Evolutionary conservation across 2,113 vertebrate genomes (phyloP).

Genomic region (Tragelaphus imberbis): DNA sequence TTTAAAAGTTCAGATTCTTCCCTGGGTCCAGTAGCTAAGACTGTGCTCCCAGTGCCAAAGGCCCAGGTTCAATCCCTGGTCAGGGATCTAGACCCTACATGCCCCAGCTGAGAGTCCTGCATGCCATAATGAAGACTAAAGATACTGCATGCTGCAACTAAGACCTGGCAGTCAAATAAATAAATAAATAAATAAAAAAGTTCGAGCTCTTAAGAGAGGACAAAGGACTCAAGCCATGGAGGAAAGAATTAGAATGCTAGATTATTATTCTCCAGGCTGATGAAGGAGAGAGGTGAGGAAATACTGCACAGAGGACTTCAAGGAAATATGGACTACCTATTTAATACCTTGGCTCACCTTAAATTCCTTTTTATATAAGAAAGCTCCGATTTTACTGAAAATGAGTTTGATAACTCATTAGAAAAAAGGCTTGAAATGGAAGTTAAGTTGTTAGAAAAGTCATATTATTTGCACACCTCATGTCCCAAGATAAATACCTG

Average conservation of each 20-base stretch:
- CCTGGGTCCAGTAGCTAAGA: not conserved
- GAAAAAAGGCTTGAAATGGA: not conserved
- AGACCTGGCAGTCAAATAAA: not conserved
- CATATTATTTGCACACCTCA: not conserved
- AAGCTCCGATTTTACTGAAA: not conserved
- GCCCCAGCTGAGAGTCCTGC: not conserved
- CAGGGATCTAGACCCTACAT: not conserved
- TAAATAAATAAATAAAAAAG: not conserved
- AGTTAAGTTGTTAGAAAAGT: not conserved
- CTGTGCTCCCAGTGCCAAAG: not conserved
- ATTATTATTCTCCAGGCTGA: not conserved
- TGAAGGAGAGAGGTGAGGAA: not conserved
- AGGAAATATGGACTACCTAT: not conserved
- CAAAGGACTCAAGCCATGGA: not conserved
- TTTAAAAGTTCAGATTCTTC: not conserved
- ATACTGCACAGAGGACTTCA: not conserved
- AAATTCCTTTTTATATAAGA: not conserved
- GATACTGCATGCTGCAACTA: not conserved
- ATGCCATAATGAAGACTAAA: not conserved
- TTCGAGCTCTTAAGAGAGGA: not conserved
- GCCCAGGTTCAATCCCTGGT: not conserved
- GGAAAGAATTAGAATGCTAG: not conserved
- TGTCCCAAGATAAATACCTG: not conserved
- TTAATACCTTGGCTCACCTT: not conserved
- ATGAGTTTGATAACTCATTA: not conserved